Evolutionary conservation across 2,797 vertebrate species (phyloP).

Genomic region (Epinephelus awoara): DNA sequence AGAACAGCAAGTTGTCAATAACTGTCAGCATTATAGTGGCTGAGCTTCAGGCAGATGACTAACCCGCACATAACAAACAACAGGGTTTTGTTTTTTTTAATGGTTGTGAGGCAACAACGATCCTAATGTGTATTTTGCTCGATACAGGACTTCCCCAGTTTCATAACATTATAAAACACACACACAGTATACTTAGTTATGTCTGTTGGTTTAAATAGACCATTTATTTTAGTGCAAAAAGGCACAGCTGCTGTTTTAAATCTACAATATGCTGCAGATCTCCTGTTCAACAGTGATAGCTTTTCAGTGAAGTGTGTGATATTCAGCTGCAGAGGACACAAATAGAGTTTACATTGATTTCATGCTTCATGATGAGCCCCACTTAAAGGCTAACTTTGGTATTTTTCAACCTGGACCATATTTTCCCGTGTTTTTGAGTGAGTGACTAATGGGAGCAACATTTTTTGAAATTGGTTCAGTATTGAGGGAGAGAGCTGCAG

Average conservation of each 20-base stretch:
- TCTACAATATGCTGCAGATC: constrained; percentile 2
- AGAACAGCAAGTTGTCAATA: constrained; percentile 43
- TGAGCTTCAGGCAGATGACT: constrained; percentile 29
- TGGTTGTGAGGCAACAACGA: constrained; percentile 7
- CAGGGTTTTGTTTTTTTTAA: constrained; percentile 15
- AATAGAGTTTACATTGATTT: constrained; percentile 6
- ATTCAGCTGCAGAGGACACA: neutral
- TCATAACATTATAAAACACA: constrained; percentile 3
- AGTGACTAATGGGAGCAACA: no score
- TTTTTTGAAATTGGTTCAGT: no score
- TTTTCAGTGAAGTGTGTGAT: neutral
- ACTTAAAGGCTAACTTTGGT: neutral
- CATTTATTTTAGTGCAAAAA: constrained; percentile 4
- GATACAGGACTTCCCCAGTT: constrained; percentile 20
- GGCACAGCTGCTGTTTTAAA: neutral
- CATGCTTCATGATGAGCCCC: neutral
- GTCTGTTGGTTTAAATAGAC: constrained; percentile 1
- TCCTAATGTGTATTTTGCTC: constrained; percentile 13
- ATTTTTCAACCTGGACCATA: no score
- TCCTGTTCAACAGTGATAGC: constrained; percentile 5
- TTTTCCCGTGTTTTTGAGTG: no score
- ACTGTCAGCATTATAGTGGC: constrained; percentile 36
- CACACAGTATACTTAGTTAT: neutral
- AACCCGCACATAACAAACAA: constrained; percentile 10
- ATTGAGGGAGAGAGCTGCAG: no score